Base-by-base conservation (phyloP, 2,797 vertebrate species). In the Semotilus atromaculatus region DNA sequence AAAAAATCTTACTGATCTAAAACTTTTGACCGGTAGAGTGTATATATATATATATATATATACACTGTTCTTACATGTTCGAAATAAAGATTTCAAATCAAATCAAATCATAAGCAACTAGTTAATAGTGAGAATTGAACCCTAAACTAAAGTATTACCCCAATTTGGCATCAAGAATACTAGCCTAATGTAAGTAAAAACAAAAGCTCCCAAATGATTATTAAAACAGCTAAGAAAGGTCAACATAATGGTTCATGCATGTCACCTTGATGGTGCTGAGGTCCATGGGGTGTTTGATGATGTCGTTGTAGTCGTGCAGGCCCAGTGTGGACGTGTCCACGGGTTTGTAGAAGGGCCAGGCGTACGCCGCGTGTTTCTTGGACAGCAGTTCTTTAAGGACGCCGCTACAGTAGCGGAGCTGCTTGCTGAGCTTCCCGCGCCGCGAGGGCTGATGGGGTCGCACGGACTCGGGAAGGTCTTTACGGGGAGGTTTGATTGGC, bases 281-380 rank as follows among this genome's bases (percentile, higher is more conserved):
- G 86, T 88, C 86, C 97, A 99, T 98, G 81, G 98, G 97, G 88
- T 96, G 96, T 80, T 99, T 99, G 86, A 99, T 98, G 93, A 99
- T 99, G 58, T 98, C 97, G 3, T 97, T 97, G 84, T 98, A 98
- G 90, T 98, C 97, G 1, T 98, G 97, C 5, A 98, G 95, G 8
- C 96, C 97, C 53, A 98, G 94, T 0, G 96, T 94, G 0, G 96
- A 95, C 0, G 90, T 91, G n/a, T 96, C 96, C 51, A 93, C 92
- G 0, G 96, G 94, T 14, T 95, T 96, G 89, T 97, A 96, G 92
- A 98, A 98, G 23, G 97, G 97, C 97, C 97, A 97, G 0, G 96
- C 96, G 43, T 97, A 97, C 0, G 92, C 93, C 0, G 95, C 94
- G 6, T 99, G 97, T 82, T 97, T 97, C 93, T 97, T 96, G 29